Base-by-base conservation (phyloP, 2,113 vertebrate genomes). In the Neopipo cinnamomea region DNA sequence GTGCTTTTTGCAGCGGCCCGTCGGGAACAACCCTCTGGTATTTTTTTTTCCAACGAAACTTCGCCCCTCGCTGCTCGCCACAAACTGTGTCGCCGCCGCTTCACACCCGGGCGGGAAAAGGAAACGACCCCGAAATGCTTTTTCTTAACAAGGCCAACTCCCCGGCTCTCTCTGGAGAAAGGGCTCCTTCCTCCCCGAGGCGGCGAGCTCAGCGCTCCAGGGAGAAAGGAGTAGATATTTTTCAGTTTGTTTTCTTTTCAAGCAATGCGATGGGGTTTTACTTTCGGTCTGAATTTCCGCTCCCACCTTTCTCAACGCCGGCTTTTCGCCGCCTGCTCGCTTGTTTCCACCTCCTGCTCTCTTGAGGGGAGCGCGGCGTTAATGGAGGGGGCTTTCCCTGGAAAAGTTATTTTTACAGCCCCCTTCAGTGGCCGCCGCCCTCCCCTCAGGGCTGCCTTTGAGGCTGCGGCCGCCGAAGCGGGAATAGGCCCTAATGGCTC, bases 211-310 rank as follows among this genome's bases (percentile, higher is more conserved):
- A 6, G 59, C 33, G 14, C 49, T 65, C 23, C 6, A 11, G 30
- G 33, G 5, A 73, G 24, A 42, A 47, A 50, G 39, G 44, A 56
- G 15, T 16, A 12, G 5, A 10, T n/a, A 8, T 28, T 46, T 63
- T 53, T 42, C 2, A 6, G 12, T 19, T 8, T 20, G 25, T 50
- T 79, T 53, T 63, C 28, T 85, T 49, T 53, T 59, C 37, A 50
- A 70, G 25, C 65, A 63, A 49, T 0, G 30, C 5, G 15, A 41
- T 21, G 35, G 17, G 25, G 53, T 83, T 94, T 93, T 93, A 88
- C 85, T 97, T 95, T 95, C 95, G 47, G 25, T 95, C 95, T 89
- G 75, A 79, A 62, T 77, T 93, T 85, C 61, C 76, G 10, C 53
- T 73, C 56, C 67, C 53, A 65, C 44, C 22, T 88, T 80, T 74